phyloP scores from a whole-genome alignment of 2,888 invertebrate genomes.

The Cosmia trapezina region DNA sequence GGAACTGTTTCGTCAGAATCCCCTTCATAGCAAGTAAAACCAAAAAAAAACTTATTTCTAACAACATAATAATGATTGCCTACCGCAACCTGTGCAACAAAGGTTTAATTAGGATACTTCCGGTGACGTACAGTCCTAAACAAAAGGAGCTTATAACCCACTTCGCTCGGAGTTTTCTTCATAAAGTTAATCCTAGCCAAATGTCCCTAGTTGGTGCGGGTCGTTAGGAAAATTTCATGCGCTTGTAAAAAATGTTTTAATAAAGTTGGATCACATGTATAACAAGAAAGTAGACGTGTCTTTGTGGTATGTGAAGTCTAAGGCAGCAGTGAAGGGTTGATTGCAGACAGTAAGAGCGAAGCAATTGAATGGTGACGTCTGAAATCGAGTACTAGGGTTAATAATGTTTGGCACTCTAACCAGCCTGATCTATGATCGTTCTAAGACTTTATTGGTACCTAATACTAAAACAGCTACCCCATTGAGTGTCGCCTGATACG shows the following conservation, averaged over 20 bases:
- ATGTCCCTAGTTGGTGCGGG: slow-evolving; percentile 48
- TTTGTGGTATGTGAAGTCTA: slow-evolving; percentile 4
- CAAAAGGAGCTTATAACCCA: slow-evolving; percentile 70
- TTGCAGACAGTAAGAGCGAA: background rate
- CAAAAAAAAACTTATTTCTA: slow-evolving; percentile 3
- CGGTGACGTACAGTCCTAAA: slow-evolving; percentile 65
- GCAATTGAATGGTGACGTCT: background rate
- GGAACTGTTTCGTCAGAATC: background rate
- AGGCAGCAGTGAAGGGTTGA: too few relatives aligned
- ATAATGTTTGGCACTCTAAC: background rate
- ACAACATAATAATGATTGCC: slow-evolving; percentile 25
- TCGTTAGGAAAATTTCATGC: slow-evolving; percentile 51
- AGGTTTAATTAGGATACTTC: slow-evolving; percentile 65
- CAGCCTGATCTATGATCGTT: background rate
- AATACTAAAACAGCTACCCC: background rate
- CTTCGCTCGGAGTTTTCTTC: slow-evolving; percentile 66
- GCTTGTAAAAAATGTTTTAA: slow-evolving; percentile 56
- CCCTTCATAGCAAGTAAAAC: background rate
- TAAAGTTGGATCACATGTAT: slow-evolving; percentile 45
- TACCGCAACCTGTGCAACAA: slow-evolving; percentile 58
- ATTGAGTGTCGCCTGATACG: too few relatives aligned
- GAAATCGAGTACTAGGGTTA: background rate
- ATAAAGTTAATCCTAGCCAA: slow-evolving; percentile 61
- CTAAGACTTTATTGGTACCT: background rate
- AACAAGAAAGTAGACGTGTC: slow-evolving; percentile 1